Evolutionary conservation across 1,140 invertebrate species (phyloP), one percentile per base, ranked within the genome.

Genomic region (Meteorus sp.): DNA sequence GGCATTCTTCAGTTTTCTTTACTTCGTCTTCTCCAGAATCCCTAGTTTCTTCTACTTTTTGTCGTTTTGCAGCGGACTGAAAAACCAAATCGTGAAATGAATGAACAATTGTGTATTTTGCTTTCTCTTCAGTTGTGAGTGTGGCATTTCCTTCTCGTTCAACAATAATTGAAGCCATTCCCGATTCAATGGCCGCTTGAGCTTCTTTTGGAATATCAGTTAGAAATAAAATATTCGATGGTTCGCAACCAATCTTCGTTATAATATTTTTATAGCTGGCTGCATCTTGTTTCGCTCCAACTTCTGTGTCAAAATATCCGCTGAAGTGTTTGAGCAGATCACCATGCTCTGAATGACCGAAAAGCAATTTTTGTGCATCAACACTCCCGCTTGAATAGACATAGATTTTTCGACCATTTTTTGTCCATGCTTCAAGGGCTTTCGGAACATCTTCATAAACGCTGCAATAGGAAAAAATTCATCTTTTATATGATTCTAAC

Each of bases 351-450:
- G 92, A 88, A 74, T 95, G 79, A 0, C 82, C 81, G 75, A 97
- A 96, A 2, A 97, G 81, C 7, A 96, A 81, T 73, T 95, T 93
- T 77, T 98, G 95, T 29, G 94, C 91, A 69, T 91, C 87, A 0
- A 94, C 86, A 65, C 92, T 95, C 41, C 95, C 95, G 50, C 94
- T 96, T 0, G 94, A 97, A 70, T 94, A 98, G 45, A 97, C 87
- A 67, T 89, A 94, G 29, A 97, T 78, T 63, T 86, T 84, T 54
- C 88, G 86, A 5, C 85, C 86, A 44, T 61, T 48, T 11, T 81
- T 82, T 11, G 84, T 82, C 88, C 94, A 92, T 56, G 82, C 74
- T 68, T 90, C 81, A 33, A 98, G 80, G 9, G 88, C 86, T 53
- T 81, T 79, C 2, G 84, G 79, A 1, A 96, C 93, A 80, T 98